Percentiles rank a stretch among this genome's conserved stretches.
These are phyloP conservation scores for Morbakka virulenta DNA, from an alignment of 30 jellyfish, hydroid and myxozoan genomes.

Conservation along the genomic window DNA sequence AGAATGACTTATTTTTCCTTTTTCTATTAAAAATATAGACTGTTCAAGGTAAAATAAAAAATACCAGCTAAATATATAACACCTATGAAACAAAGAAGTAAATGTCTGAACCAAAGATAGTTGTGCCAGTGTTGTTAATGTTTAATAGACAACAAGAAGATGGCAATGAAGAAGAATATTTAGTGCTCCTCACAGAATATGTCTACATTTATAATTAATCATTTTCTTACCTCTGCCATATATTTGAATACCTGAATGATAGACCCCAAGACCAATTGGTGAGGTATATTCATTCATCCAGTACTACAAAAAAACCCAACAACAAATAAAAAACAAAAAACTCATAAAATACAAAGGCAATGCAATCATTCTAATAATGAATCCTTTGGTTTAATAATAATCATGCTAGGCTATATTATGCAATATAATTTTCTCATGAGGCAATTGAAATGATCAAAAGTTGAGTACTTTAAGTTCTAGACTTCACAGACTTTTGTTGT, in stretches of 20 bases:
- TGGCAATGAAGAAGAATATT: neutral
- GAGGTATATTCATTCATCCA: slow-evolving; percentile 96
- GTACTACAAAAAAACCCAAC: slow-evolving; percentile 45
- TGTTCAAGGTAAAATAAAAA: too few species aligned
- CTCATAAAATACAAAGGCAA: neutral
- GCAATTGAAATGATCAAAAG: too few species aligned
- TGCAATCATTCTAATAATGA: neutral
- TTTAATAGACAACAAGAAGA: neutral
- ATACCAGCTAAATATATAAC: too few species aligned
- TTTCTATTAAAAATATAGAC: too few species aligned
- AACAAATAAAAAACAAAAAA: neutral
- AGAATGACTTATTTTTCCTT: too few species aligned
- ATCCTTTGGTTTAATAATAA: neutral
- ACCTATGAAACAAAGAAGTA: too few species aligned
- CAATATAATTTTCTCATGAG: too few species aligned
- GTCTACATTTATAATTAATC: neutral
- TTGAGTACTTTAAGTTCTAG: too few species aligned
- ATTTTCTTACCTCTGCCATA: slow-evolving; percentile 88
- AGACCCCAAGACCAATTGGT: slow-evolving; percentile 96
- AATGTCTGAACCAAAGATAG: too few species aligned
- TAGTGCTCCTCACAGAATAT: too few species aligned
- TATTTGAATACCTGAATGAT: slow-evolving; percentile 91
- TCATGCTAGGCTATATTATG: neutral
- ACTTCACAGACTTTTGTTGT: too few species aligned
- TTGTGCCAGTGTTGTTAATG: too few species aligned